phyloP scores from a whole-genome alignment of 2,888 invertebrate genomes.

The Cetonia aurata region DNA sequence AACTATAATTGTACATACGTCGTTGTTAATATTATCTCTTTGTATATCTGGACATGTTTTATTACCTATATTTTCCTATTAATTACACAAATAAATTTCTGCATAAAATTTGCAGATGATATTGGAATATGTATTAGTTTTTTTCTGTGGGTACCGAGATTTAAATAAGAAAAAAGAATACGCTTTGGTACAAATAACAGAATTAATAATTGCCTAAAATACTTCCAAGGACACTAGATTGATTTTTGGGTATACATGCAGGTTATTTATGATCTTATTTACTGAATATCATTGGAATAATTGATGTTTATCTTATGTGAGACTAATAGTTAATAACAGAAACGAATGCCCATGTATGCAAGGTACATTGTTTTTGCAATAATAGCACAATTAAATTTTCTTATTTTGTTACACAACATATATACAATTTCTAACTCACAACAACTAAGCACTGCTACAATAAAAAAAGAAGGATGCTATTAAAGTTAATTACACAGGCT shows the following conservation, averaged over 20 bases:
- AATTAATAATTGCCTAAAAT: conserved; percentile 15
- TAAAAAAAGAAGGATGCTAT: conserved; percentile 46
- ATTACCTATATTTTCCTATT: no score
- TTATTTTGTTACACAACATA: conserved; percentile 27
- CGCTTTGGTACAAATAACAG: conserved; percentile 3
- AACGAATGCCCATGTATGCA: not conserved
- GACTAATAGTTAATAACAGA: conserved; percentile 27
- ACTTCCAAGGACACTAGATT: conserved; percentile 13
- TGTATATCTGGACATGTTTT: no score
- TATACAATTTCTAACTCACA: conserved; percentile 31
- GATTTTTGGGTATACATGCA: not conserved
- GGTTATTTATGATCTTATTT: conserved; percentile 11
- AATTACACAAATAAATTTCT: no score
- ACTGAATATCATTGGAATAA: conserved; percentile 7
- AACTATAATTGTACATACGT: no score
- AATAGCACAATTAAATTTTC: conserved; percentile 20
- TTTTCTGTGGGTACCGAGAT: no score
- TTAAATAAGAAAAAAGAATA: no score
- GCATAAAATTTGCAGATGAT: no score
- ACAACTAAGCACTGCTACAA: conserved; percentile 29
- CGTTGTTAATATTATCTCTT: no score
- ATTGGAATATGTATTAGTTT: no score
- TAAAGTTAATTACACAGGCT: conserved; percentile 44
- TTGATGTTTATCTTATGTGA: conserved; percentile 14
- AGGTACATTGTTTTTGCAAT: conserved; percentile 15